Base-by-base conservation (phyloP, 2,113 vertebrate species). In the Cygnus buccinator region DNA sequence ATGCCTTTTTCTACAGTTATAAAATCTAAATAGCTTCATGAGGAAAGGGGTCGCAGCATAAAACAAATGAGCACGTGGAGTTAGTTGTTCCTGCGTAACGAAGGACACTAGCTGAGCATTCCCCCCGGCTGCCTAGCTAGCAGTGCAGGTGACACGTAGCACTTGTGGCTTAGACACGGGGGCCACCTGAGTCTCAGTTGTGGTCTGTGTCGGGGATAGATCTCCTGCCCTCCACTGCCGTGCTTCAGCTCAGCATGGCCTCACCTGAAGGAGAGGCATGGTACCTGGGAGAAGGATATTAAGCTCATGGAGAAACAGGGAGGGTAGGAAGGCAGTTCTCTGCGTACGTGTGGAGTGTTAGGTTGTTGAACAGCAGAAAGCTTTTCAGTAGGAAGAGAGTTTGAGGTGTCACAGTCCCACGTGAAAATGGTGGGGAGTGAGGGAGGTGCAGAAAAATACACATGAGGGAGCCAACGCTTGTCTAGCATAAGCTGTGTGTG, bases 121-220 rank as follows among this genome's bases (percentile, higher is more conserved):
- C 31, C 6, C 6, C 3, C 39, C 25, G 0, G 0, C 21, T n/a
- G 55, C 41, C 39, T 77, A 44, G 13, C 22, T 62, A 28, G 82
- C 35, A 3, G 31, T 59, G 43, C 46, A 37, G 8, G 52, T 33
- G 63, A 14, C 35, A 21, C 23, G 17, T 7, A 31, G 67, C 37
- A 31, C 18, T 20, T 23, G 21, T 3, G 21, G n/a, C 68, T 54
- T 44, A 33, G n/a, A 43, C 59, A 33, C 12, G 7, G 29, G 17
- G 16, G 3, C 41, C 43, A 15, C 19, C 28, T 33, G 65, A 9
- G 29, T 43, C 41, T 44, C 41, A 35, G 22, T 25, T 55, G 52
- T 18, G 39, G 0, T 20, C 37, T 70, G 54, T 11, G 1, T 29
- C 44, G 37, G 75, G 41, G 21, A 28, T 22, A 46, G 9, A 29